A percentile compares a stretch with the other conserved stretches of the same genome.
Evolutionary conservation across 2,888 invertebrate genomes (phyloP).

Genomic region (Pollenia angustigena): DNA sequence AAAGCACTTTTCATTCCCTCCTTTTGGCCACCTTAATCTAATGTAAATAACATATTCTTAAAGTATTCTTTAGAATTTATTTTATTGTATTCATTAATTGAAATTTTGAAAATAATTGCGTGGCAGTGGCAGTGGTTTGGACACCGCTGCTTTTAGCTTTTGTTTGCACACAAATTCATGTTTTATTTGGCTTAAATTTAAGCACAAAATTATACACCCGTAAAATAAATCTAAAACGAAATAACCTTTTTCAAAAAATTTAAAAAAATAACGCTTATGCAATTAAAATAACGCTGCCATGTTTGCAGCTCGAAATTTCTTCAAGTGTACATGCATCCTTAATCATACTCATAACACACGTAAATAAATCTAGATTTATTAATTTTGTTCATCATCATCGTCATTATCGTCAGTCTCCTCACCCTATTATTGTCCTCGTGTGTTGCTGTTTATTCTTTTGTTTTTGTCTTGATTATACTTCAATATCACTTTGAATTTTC

Average conservation of each 20-base stretch:
- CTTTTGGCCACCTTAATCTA: too few relatives aligned
- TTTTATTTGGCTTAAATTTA: slow-evolving; percentile 11
- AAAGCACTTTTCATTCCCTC: too few relatives aligned
- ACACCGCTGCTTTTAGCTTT: background rate
- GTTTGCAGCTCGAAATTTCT: background rate
- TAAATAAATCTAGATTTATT: slow-evolving; percentile 66
- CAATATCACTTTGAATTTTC: slow-evolving; percentile 74
- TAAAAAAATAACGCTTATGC: too few relatives aligned
- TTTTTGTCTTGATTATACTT: slow-evolving; percentile 68
- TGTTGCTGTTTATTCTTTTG: slow-evolving; percentile 60
- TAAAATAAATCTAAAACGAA: background rate
- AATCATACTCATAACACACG: slow-evolving; percentile 25
- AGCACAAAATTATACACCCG: background rate
- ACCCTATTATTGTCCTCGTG: background rate
- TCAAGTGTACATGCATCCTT: slow-evolving; percentile 23
- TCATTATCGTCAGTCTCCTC: slow-evolving; percentile 24
- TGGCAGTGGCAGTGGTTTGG: background rate
- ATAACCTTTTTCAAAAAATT: too few relatives aligned
- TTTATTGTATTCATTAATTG: too few relatives aligned
- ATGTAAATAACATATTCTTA: too few relatives aligned
- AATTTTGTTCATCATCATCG: slow-evolving; percentile 59
- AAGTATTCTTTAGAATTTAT: too few relatives aligned
- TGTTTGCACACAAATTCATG: slow-evolving; percentile 2
- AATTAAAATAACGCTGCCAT: too few relatives aligned
- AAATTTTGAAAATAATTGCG: too few relatives aligned